Base-by-base conservation (phyloP, 2,797 vertebrate genomes). In the Eutrigla gurnardus region DNA sequence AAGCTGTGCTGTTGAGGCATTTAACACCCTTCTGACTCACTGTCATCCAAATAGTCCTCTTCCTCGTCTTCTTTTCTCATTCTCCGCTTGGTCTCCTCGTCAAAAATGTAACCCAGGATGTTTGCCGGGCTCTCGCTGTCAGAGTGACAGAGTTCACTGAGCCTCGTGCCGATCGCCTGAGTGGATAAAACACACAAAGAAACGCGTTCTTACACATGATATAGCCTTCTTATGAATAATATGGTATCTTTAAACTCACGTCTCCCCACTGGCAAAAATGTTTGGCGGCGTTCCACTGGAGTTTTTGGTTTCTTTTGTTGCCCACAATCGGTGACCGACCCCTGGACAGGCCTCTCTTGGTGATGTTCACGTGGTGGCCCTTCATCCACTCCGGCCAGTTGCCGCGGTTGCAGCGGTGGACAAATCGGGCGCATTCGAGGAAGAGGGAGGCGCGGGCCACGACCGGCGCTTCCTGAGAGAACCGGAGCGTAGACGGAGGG, bases 361-460 rank as follows among this genome's bases (percentile, higher is more conserved):
- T 98, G 63, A 99, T 98, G 73, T 98, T 99, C 3, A 99, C 98
- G 0, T 99, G 98, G 83, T 99, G 98, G 65, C 98, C 98, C 81
- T 99, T 99, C 98, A 99, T 99, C 98, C 98, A 99, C 88, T 99
- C 98, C 0, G 98, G 98, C 98, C 98, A 99, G 92, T 98, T 99
- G 72, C 98, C 98, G 0, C 98, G 97, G 73, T 99, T 99, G 72
- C 98, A 99, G 75, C 98, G 98, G 77, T 99, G 97, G 40, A 99
- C 97, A 0, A 99, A 99, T 43, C 98, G 95, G 5, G 98, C 98
- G 1, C 98, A 99, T 83, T 99, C 98, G 0, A 99, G 93, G 79
- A 99, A 99, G 47, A 99, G 93, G 1, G 98, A 97, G 15, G 98
- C 97, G 50, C 98, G 95, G 0, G 98, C 97, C 66, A 99, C 98